Base-by-base conservation (phyloP, 2,113 vertebrate species). In the Xiphorhynchus elegans region DNA sequence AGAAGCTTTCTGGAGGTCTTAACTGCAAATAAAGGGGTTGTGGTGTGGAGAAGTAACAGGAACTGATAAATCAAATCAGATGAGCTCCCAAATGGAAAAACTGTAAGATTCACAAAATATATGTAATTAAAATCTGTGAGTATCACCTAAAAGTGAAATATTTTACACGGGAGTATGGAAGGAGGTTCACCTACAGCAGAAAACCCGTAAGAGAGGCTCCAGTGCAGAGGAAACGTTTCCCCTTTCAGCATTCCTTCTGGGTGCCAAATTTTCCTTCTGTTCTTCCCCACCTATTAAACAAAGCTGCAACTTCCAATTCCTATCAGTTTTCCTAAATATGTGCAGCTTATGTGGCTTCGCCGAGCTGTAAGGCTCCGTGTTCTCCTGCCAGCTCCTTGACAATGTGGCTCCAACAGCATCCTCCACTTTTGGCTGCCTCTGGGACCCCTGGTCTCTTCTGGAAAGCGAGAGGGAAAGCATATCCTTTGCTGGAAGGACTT, bases 251-350 rank as follows among this genome's bases (percentile, higher is more conserved):
- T 97, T 97, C 95, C 92, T 96, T 94, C 87, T 96, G 88, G 86
- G 90, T 97, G 96, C 96, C 96, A 96, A 97, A 97, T 96, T 96
- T 96, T 96, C 95, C 96, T 96, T 95, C 90, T 96, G 95, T 95
- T 95, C 96, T 92, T 96, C 93, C 52, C 92, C 92, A 96, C 96
- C 96, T 97, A 96, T 96, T 96, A 97, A 96, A 96, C 96, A 96
- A 96, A 97, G 94, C 95, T 96, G 95, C 96, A 97, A 97, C 95
- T 96, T 97, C 95, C 95, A 97, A 97, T 97, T 96, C 93, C 94
- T 95, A 95, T 96, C 95, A 90, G 92, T 96, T 96, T 95, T 94
- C 93, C 92, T 96, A 94, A 97, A 96, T 97, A 91, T 97, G 90
- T 95, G 95, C 96, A 96, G 90, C 96, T 95, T 96, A 96, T 96